Evolutionary conservation across 2,113 vertebrate species (phyloP).

Genomic region (Onychostruthus taczanowskii): DNA sequence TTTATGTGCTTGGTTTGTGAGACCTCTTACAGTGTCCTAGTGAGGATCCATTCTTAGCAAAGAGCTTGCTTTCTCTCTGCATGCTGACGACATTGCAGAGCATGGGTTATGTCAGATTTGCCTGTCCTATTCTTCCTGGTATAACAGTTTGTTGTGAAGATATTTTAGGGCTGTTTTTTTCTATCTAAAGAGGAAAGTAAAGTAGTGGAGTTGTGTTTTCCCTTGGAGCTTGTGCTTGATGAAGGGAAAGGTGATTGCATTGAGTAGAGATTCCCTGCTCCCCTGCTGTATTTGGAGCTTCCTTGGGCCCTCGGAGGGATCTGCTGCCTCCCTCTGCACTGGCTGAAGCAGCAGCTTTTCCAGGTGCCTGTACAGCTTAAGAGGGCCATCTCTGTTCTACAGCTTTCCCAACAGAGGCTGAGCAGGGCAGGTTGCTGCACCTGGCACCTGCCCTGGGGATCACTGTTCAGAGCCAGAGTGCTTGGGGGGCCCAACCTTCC

Average conservation of each 20-base stretch:
- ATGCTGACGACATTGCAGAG: neutral
- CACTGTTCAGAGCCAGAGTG: accelerated
- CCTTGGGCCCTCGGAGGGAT: neutral
- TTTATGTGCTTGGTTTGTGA: neutral
- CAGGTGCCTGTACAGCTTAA: accelerated
- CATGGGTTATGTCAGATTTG: neutral
- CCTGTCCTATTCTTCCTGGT: neutral
- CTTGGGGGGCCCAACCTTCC: neutral
- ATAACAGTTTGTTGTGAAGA: neutral
- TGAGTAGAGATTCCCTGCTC: neutral
- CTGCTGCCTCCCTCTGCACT: neutral
- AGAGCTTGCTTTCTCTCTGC: neutral
- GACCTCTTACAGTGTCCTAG: neutral
- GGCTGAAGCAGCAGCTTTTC: neutral
- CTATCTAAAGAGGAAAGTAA: neutral
- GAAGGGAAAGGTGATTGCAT: neutral
- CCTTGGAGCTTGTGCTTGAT: neutral
- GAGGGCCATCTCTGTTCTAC: neutral
- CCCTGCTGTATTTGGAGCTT: neutral
- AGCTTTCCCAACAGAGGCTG: neutral
- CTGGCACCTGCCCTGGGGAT: neutral
- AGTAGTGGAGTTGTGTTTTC: neutral
- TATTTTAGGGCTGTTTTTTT: neutral
- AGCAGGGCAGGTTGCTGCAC: neutral
- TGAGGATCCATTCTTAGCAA: neutral